Base-by-base conservation (phyloP, 2,888 invertebrate genomes). In the Chydorus sphaericus region DNA sequence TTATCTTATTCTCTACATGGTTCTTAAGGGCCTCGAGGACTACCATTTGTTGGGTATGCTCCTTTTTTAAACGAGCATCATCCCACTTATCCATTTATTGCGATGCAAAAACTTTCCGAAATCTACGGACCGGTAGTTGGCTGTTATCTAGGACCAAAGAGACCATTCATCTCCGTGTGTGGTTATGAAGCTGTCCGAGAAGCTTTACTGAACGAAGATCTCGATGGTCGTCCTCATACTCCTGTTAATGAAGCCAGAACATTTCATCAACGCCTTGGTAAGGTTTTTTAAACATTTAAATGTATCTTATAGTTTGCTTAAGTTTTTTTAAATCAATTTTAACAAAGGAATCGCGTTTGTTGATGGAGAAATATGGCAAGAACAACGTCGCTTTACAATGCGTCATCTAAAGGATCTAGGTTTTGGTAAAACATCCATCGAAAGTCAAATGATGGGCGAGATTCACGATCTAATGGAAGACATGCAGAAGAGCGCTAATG, bases 91-190 rank as follows among this genome's bases (percentile, higher is more conserved):
- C 53, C 60, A 29, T 60, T 60, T 38, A 54, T 59, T 14, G 55
- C 50, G 18, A 56, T 62, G 58, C 59, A 56, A 20, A 49, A 60
- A 48, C 55, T 58, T 57, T 48, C 57, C 16, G 52, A 52, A 16
- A 37, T 50, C 23, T 62, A 61, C 37, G 61, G 62, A 4, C 59
- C 61, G 1, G 54, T 63, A 38, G 57, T 62, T 10, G 63, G 62
- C 3, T 37, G 59, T 4, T 54, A 57, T n/a, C 16, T 61, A 5
- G 62, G 61, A 10, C 33, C 55, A 8, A 26, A 5, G 10, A 37
- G 33, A 10, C 58, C 59, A 2, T 49, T 54, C 16, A 48, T 62
- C 10, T 58, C 58, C 3, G 56, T 62, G 10, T 58, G 59, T 39
- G 58, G 59, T 4, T 56, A 62, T 16, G 48, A 57, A 23, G 59